Percentiles rank a stretch among this genome's conserved stretches.
Evolutionary conservation across 1,140 invertebrate genomes (phyloP).

Genomic region (Lepidostoma basale): DNA sequence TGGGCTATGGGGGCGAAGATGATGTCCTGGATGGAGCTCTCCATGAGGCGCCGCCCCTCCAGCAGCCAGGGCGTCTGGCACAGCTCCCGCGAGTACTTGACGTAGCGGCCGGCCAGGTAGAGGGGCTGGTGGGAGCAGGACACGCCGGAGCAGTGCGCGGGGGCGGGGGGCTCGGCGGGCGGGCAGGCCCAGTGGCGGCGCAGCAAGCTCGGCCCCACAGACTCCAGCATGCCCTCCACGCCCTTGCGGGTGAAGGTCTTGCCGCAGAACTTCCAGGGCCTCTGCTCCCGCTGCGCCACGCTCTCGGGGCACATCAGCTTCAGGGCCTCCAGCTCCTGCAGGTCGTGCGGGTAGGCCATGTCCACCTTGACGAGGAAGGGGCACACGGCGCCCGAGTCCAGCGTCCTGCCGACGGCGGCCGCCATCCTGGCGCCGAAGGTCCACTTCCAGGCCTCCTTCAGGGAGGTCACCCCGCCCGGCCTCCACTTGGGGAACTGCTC

Average conservation of each 20-base stretch:
- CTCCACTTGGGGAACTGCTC: slow-evolving; percentile 48
- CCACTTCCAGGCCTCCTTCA: slow-evolving; percentile 60
- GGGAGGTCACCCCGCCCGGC: slow-evolving; percentile 45
- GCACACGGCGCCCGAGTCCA: slow-evolving; percentile 54
- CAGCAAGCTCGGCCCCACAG: neutral
- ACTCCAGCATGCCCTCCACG: slow-evolving; percentile 51
- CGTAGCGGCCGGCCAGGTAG: slow-evolving; percentile 52
- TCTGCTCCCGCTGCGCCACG: slow-evolving; percentile 48
- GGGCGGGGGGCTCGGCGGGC: slow-evolving; percentile 11
- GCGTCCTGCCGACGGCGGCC: slow-evolving; percentile 43
- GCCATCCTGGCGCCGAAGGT: slow-evolving; percentile 50
- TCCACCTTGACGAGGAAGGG: slow-evolving; percentile 54
- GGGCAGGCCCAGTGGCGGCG: slow-evolving; percentile 28
- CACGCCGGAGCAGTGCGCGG: slow-evolving; percentile 48
- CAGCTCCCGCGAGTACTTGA: slow-evolving; percentile 82
- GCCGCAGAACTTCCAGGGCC: slow-evolving; percentile 50
- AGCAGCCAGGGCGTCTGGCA: slow-evolving; percentile 95
- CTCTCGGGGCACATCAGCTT: slow-evolving; percentile 50
- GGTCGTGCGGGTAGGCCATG: slow-evolving; percentile 53
- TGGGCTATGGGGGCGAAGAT: slow-evolving; percentile 70
- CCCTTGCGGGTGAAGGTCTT: slow-evolving; percentile 53
- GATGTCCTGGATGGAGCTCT: slow-evolving; percentile 90
- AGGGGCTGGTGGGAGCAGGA: slow-evolving; percentile 48
- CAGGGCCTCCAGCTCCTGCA: slow-evolving; percentile 54
- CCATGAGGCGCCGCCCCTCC: slow-evolving; percentile 78